Conservation (phyloP, 2,888 invertebrate genomes). For the Mimumesa dahlbomi region DNA sequence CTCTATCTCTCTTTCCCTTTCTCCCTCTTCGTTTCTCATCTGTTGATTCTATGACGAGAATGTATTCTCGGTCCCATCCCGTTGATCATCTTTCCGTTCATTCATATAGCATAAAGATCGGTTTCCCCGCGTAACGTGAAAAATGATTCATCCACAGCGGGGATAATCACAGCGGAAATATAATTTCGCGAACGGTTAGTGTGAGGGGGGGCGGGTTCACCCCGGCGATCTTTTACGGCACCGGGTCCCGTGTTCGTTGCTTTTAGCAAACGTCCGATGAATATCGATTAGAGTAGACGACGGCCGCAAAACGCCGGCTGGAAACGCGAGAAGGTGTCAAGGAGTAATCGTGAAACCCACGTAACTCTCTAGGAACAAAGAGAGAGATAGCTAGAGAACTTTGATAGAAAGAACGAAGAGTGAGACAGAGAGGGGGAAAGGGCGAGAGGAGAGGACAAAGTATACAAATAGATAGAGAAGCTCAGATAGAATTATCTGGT, state of each 20-base stretch:
- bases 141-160: background rate
- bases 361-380: background rate
- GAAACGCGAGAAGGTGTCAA: slow-evolving; percentile 28
- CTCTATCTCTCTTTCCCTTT: slow-evolving; percentile 40
- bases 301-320: slow-evolving; percentile 3
- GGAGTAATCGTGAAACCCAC: background rate
- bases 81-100: background rate
- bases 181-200: no score
- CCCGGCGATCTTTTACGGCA: slow-evolving; percentile 9
- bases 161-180: no score
- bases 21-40: slow-evolving; percentile 23
- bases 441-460: no score
- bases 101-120: background rate
- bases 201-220: no score
- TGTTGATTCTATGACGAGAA: slow-evolving; percentile 30
- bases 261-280: slow-evolving; percentile 45
- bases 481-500: background rate
- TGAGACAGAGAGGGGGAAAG: no score
- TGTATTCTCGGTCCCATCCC: slow-evolving; percentile 9
- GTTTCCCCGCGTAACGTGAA: no score
- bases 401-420: no score
- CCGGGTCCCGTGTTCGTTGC: slow-evolving; percentile 35
- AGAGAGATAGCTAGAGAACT: no score
- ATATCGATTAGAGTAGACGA: slow-evolving; percentile 40
- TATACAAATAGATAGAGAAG: no score